phyloP scores from a whole-genome alignment of 2,113 vertebrate genomes.

The Pholis gunnellus region DNA sequence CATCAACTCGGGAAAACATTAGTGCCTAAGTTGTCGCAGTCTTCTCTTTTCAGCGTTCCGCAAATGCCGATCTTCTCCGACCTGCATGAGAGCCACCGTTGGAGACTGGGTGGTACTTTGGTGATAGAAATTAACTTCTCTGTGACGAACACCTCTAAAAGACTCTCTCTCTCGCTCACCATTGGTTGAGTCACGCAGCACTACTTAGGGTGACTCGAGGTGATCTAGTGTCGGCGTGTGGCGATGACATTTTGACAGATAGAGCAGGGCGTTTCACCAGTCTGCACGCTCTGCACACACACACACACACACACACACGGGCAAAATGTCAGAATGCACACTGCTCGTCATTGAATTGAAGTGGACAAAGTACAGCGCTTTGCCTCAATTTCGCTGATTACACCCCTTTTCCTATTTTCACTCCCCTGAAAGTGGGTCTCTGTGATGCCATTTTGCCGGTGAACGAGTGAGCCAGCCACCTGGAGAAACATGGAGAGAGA shows the following conservation, averaged over 20 bases:
- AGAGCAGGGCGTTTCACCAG: conserved; percentile 17
- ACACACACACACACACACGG: not conserved
- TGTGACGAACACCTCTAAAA: conserved; percentile 29
- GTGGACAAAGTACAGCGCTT: conserved; percentile 36
- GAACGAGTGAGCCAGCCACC: conserved; percentile 43
- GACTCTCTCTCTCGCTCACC: not conserved
- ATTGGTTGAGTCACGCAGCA: conserved; percentile 24
- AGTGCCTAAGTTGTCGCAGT: not conserved
- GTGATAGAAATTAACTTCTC: conserved; percentile 19
- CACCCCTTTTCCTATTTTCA: conserved; percentile 43
- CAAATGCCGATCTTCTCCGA: not conserved
- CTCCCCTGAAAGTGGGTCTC: conserved; percentile 32
- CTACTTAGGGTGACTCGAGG: conserved; percentile 29
- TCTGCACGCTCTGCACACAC: conserved; percentile 1
- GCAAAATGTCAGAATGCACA: conserved; percentile 5
- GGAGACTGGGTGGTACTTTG: not conserved
- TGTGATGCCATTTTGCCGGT: conserved; percentile 35
- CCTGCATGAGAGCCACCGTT: not conserved
- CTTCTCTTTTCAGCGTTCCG: not conserved
- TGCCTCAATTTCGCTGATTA: conserved; percentile 61
- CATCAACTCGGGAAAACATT: conserved; percentile 1
- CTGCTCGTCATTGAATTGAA: conserved; percentile 35
- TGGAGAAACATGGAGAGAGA: conserved; percentile 19
- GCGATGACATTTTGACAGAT: conserved; percentile 53
- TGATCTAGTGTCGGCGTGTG: not conserved